Percentiles rank a stretch among this genome's conserved stretches.
These are phyloP conservation scores for Procapra przewalskii DNA, from an alignment of 2,113 vertebrate species.

Conservation along the genomic window DNA sequence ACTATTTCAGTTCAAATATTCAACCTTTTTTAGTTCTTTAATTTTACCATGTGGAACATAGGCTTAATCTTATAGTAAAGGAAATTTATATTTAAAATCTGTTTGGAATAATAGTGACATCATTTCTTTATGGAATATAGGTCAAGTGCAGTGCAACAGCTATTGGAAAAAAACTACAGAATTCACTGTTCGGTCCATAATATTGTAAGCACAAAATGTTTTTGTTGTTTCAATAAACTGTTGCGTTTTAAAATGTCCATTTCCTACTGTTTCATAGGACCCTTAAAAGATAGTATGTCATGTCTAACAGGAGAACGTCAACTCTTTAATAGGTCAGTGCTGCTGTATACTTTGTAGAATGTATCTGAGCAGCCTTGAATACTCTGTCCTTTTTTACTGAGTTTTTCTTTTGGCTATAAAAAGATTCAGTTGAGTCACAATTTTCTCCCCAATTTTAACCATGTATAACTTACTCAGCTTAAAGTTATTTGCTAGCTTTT, in stretches of 20 bases:
- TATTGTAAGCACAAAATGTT: conserved; percentile 82
- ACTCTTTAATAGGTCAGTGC: not conserved
- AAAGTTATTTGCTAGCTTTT: not conserved
- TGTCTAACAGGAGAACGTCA: not conserved
- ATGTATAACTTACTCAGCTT: not conserved
- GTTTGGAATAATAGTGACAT: not conserved
- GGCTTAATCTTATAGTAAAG: not conserved
- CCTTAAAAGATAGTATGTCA: not conserved
- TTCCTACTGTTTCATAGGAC: not conserved
- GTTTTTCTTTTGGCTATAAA: not conserved
- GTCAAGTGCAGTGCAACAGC: conserved; percentile 91
- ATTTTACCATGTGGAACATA: not conserved
- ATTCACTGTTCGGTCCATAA: conserved; percentile 95
- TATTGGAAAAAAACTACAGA: conserved; percentile 96
- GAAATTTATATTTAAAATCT: not conserved
- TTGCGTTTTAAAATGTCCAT: not conserved
- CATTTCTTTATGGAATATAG: conserved; percentile 73
- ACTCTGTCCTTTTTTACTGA: not conserved
- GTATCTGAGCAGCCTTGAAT: not conserved
- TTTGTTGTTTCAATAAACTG: not conserved
- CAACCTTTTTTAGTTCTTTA: not conserved
- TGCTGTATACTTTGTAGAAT: not conserved
- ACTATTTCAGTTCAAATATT: conserved; percentile 2
- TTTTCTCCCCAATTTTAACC: not conserved
- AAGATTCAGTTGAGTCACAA: not conserved